These are phyloP conservation scores for Chelidonichthys spinosus DNA, from an alignment of 2,797 vertebrate species.

Conservation along the genomic window DNA sequence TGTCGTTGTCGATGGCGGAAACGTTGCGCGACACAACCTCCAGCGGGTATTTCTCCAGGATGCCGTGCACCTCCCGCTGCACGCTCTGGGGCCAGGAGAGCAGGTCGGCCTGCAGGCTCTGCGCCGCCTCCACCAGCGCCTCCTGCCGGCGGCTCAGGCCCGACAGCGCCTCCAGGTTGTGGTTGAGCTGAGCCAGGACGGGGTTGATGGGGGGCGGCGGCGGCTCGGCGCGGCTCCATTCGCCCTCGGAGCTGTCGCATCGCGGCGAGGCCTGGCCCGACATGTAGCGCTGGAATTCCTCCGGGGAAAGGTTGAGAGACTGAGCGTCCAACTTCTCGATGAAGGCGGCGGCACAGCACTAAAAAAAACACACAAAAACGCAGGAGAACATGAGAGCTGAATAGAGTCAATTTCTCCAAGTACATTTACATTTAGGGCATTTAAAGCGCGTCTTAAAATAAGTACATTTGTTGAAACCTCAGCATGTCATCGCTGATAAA, in stretches of 20 bases:
- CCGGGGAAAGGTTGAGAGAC: conserved; percentile 93
- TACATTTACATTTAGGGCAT: no score
- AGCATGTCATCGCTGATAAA: no score
- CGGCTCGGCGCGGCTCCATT: conserved; percentile 78
- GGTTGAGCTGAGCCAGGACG: conserved; percentile 86
- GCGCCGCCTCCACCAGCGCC: conserved; percentile 87
- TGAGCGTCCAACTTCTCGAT: conserved; percentile 98
- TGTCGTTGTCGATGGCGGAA: conserved; percentile 92
- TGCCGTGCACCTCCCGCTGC: conserved; percentile 88
- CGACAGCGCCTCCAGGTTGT: conserved; percentile 91
- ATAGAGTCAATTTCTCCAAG: no score
- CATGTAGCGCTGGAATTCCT: conserved; percentile 98
- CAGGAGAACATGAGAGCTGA: background rate
- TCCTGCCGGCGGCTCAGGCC: conserved; percentile 90
- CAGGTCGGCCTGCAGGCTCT: conserved; percentile 90
- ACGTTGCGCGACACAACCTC: conserved; percentile 86
- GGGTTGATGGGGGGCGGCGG: conserved; percentile 51
- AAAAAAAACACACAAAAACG: conserved; percentile 2
- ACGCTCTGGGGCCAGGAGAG: conserved; percentile 91
- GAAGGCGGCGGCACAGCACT: conserved; percentile 98
- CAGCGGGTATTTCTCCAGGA: conserved; percentile 92
- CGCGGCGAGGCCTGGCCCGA: conserved; percentile 91
- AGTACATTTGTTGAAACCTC: no score
- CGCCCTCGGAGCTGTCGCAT: conserved; percentile 80
- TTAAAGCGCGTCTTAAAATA: no score